Evolutionary conservation across 2,888 invertebrate species (phyloP).

Genomic region (Andrena camellia): DNA sequence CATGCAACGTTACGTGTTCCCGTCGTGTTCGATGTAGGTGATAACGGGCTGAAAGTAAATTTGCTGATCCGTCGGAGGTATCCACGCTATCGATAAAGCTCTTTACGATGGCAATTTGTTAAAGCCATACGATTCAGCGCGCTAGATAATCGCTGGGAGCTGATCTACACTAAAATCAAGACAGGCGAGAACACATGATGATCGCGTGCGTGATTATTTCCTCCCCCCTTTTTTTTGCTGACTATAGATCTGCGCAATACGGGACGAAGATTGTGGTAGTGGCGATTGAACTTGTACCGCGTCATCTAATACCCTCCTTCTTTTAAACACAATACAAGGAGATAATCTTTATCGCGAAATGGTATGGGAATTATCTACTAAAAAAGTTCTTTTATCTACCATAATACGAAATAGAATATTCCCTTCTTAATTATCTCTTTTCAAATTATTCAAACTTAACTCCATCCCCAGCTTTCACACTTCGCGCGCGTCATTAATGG

Average conservation of each 20-base stretch:
- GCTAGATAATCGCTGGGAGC: background rate
- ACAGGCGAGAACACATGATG: background rate
- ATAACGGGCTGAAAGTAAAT: slow-evolving; percentile 33
- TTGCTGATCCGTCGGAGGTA: slow-evolving; percentile 9
- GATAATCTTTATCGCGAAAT: too few species aligned
- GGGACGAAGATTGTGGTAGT: background rate
- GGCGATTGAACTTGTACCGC: too few species aligned
- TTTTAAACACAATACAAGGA: too few species aligned
- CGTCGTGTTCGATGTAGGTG: slow-evolving; percentile 16
- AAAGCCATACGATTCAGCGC: slow-evolving; percentile 30
- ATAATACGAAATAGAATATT: too few species aligned
- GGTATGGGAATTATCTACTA: too few species aligned
- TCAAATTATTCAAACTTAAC: too few species aligned
- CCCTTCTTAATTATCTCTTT: too few species aligned
- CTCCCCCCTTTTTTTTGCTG: background rate
- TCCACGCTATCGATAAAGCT: slow-evolving; percentile 43
- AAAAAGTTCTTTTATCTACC: too few species aligned
- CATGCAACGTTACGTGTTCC: background rate
- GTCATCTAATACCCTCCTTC: too few species aligned
- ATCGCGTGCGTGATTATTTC: background rate
- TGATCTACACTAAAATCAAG: slow-evolving; percentile 13
- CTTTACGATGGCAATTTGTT: slow-evolving; percentile 26
- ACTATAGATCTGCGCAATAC: background rate
- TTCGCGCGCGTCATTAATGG: too few species aligned
- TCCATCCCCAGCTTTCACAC: too few species aligned